Evolutionary conservation across 2,797 vertebrate species (phyloP).

Genomic region (Falco peregrinus): DNA sequence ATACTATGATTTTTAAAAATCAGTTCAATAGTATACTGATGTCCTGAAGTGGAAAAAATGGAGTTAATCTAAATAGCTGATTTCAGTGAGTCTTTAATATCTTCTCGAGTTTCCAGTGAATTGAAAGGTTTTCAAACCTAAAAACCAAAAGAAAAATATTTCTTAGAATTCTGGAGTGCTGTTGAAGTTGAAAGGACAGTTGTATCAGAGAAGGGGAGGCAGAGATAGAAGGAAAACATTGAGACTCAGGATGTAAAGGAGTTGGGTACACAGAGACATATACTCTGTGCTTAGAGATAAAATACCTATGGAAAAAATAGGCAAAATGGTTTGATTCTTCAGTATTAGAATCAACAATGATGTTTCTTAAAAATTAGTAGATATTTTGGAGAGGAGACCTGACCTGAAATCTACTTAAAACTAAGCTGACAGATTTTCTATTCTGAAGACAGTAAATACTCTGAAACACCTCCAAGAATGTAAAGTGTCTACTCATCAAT

Average conservation of each 20-base stretch:
- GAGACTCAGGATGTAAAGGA: not conserved
- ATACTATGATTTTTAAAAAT: not conserved
- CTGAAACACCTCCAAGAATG: not conserved
- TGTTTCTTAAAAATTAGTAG: not conserved
- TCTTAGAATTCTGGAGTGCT: not conserved
- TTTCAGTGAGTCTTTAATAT: not conserved
- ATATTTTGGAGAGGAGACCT: not conserved
- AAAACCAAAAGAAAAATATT: not conserved
- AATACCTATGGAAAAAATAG: not conserved
- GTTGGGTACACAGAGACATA: not conserved
- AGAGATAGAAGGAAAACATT: not conserved
- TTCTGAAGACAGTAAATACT: not conserved
- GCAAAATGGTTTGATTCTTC: not conserved
- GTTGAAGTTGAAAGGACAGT: not conserved
- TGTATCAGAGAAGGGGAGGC: not conserved
- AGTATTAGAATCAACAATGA: not conserved
- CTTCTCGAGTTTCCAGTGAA: not conserved
- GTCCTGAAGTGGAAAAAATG: not conserved
- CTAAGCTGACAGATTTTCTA: not conserved
- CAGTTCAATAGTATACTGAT: not conserved
- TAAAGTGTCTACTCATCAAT: not conserved
- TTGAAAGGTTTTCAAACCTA: not conserved
- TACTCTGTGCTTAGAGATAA: not conserved
- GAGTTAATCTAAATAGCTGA: not conserved
- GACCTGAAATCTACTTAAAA: not conserved